phyloP scores from a whole-genome alignment of 64 coral and sea anemone genomes.

The Montipora capricornis region DNA sequence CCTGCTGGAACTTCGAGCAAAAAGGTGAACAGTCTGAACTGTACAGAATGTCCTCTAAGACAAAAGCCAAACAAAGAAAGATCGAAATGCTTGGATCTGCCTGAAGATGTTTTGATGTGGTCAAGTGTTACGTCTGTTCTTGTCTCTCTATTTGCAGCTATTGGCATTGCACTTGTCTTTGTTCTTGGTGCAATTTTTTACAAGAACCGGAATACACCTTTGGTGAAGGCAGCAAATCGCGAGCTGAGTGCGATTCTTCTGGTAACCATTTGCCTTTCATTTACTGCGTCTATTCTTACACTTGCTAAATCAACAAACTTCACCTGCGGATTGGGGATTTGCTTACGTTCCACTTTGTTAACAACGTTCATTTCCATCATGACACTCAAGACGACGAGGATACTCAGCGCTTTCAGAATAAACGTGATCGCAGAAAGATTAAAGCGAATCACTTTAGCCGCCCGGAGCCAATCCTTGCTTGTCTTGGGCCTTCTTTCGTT shows the following conservation, averaged over 20 bases:
- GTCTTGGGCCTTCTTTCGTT: background rate
- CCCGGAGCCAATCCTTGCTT: constrained; percentile 6
- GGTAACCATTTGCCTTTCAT: constrained; percentile 20
- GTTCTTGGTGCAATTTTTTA: constrained; percentile 14
- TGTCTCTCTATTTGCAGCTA: background rate
- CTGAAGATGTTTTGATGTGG: constrained; percentile 39
- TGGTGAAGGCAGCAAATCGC: constrained; percentile 64
- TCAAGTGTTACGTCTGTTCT: background rate
- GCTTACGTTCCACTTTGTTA: constrained; percentile 32
- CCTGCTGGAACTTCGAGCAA: constrained; percentile 22
- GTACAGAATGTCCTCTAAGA: constrained; percentile 44
- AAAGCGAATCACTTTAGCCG: background rate
- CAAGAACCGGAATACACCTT: constrained; percentile 40
- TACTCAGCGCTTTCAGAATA: constrained; percentile 57
- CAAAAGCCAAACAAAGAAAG: constrained; percentile 35
- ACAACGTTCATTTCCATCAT: constrained; percentile 63
- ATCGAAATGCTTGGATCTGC: constrained; percentile 55
- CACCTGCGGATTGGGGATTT: constrained; percentile 24
- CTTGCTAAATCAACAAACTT: constrained; percentile 28
- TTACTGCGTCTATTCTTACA: constrained; percentile 28
- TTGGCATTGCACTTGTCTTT: constrained; percentile 32
- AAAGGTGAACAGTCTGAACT: constrained; percentile 31
- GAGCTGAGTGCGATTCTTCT: constrained; percentile 61
- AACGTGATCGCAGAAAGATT: background rate
- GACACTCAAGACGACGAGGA: constrained; percentile 52